Percentiles rank a stretch among this genome's conserved stretches.
Conservation (phyloP, 1,140 invertebrate genomes). For the Procambarus clarkii region DNA sequence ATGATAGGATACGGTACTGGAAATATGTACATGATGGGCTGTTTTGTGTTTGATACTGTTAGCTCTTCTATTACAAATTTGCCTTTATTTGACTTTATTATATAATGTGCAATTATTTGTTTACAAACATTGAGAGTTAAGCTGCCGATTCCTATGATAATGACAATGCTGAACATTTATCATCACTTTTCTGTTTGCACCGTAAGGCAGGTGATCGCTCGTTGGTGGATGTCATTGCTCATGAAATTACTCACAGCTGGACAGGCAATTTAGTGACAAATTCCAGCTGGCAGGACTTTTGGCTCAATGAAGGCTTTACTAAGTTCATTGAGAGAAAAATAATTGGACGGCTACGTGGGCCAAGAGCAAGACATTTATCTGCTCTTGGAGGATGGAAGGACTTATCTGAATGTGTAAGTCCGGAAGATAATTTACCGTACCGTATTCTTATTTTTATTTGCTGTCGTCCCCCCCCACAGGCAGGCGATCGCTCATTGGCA, state of each 20-base stretch:
- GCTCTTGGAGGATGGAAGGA: constrained; percentile 86
- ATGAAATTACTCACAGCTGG: constrained; percentile 98
- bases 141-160: too few species aligned
- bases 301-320: constrained; percentile 98
- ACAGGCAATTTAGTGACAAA: constrained; percentile 97
- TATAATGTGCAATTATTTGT: too few species aligned
- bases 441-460: constrained; percentile 41
- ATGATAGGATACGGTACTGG: too few species aligned
- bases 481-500: constrained; percentile 92
- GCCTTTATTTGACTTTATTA: too few species aligned
- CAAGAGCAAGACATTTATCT: constrained; percentile 83
- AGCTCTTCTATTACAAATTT: too few species aligned
- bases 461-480: constrained; percentile 76
- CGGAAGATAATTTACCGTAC: constrained; percentile 4
- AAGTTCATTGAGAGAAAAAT: constrained; percentile 94
- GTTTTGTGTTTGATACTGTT: too few species aligned
- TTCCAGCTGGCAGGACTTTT: constrained; percentile 95
- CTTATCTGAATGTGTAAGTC: constrained; percentile 83
- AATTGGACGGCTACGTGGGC: constrained; percentile 76
- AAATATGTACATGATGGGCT: too few species aligned
- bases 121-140: too few species aligned
- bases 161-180: too few species aligned
- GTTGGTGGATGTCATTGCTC: constrained; percentile 90
- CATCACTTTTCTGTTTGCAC: background rate
- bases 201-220: constrained; percentile 90